Conservation (phyloP, 2,797 vertebrate genomes). For the Phataginus tricuspis region DNA sequence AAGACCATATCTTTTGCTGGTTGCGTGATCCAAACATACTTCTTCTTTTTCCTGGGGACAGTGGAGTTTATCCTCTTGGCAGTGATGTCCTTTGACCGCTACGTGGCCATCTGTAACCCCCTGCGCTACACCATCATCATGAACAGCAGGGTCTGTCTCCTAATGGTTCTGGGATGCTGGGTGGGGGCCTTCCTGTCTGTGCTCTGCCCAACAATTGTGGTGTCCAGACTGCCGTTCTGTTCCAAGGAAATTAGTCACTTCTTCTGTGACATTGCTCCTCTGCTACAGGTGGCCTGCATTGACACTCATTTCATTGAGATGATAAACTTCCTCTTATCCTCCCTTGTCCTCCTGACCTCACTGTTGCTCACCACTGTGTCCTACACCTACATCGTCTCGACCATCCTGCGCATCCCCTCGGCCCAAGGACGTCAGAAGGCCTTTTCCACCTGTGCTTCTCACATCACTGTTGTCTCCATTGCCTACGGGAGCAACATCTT, state of each 20-base stretch:
- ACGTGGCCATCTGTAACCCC: constrained; percentile 56
- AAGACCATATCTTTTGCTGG: neutral
- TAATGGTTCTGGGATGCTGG: constrained; percentile 57
- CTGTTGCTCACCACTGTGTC: constrained; percentile 22
- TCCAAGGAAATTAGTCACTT: constrained; percentile 65
- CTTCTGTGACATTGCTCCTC: constrained; percentile 63
- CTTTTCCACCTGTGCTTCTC: constrained; percentile 50
- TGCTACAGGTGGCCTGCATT: neutral
- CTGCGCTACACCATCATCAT: constrained; percentile 48
- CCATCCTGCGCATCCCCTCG: neutral
- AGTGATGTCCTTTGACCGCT: constrained; percentile 54
- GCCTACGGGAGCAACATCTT: constrained; percentile 39
- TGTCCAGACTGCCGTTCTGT: constrained; percentile 47
- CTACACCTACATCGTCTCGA: neutral
- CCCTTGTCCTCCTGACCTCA: neutral
- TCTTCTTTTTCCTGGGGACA: constrained; percentile 59
- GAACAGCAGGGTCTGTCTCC: constrained; percentile 26
- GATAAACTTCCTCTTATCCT: constrained; percentile 32
- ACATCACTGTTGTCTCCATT: neutral
- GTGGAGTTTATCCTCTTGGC: constrained; percentile 64
- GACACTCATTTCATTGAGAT: constrained; percentile 39
- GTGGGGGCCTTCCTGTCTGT: neutral
- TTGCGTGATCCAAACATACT: neutral
- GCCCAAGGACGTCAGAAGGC: constrained; percentile 9
- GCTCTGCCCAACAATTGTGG: neutral